A percentile compares a stretch with the other conserved stretches of the same genome.
These are phyloP conservation scores for Botia almorhae DNA, from an alignment of 2,797 vertebrate genomes.

Conservation along the genomic window DNA sequence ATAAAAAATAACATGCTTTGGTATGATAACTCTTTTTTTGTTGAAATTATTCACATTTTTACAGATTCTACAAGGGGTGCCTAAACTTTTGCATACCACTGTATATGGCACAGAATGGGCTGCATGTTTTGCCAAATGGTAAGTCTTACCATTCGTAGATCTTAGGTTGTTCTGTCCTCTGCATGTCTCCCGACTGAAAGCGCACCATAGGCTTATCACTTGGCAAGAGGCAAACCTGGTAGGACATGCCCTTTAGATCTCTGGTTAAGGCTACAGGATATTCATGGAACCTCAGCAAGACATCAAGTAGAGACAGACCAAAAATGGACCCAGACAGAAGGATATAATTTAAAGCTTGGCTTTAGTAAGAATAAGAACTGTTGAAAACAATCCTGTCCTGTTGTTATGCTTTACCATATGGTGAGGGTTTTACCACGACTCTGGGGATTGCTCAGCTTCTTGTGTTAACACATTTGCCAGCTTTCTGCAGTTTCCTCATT, in stretches of 20 bases:
- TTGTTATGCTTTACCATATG: slow-evolving; percentile 7
- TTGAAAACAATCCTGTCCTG: neutral
- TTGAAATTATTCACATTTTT: too few species aligned
- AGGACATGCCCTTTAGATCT: slow-evolving; percentile 13
- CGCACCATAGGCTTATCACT: neutral
- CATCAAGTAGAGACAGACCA: neutral
- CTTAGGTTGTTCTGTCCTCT: neutral
- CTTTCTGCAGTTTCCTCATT: neutral
- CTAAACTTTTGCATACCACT: too few species aligned
- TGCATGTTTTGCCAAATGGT: neutral
- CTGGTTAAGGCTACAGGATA: neutral
- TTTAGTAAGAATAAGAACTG: neutral
- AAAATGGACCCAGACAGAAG: slow-evolving; percentile 6
- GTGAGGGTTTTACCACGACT: slow-evolving; percentile 7
- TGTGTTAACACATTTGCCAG: neutral
- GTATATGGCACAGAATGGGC: neutral
- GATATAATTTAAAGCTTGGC: neutral
- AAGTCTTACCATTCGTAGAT: slow-evolving; percentile 3
- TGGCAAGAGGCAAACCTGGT: neutral
- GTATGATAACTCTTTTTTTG: too few species aligned
- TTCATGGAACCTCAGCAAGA: neutral
- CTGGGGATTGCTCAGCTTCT: neutral
- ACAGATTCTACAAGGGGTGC: too few species aligned
- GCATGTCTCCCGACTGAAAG: slow-evolving; percentile 4
- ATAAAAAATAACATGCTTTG: too few species aligned